These are phyloP conservation scores for Bombus polaris DNA, from an alignment of 1,140 invertebrate genomes.

Conservation along the genomic window DNA sequence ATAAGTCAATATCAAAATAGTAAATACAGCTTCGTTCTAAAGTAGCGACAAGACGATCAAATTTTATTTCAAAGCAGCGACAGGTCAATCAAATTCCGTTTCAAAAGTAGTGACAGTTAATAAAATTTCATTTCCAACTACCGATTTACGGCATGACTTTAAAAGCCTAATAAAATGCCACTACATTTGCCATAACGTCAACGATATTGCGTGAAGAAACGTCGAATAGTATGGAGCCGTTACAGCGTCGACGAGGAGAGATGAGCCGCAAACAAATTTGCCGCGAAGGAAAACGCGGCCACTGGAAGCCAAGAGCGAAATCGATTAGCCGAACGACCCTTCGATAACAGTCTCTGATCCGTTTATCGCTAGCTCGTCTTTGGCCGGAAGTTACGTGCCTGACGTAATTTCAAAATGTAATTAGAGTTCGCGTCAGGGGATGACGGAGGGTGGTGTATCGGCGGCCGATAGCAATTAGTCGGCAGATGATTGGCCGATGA, in stretches of 20 bases:
- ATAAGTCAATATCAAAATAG: no score
- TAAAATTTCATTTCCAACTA: no score
- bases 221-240: not conserved
- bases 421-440: constrained; percentile 4
- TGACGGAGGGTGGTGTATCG: not conserved
- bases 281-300: not conserved
- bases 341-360: constrained; percentile 43
- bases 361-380: constrained; percentile 42
- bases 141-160: not conserved
- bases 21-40: no score
- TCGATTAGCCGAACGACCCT: constrained; percentile 8
- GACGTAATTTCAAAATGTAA: constrained; percentile 44
- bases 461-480: constrained; percentile 40
- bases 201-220: not conserved
- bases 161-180: not conserved
- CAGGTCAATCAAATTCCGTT: no score
- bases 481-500: constrained; percentile 15
- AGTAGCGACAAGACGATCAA: no score
- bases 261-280: not conserved
- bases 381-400: constrained; percentile 38
- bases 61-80: no score
- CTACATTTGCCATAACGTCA: not conserved
- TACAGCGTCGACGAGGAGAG: not conserved
- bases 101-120: no score
- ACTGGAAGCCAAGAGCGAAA: not conserved